These are phyloP conservation scores for Xiphias gladius DNA, from an alignment of 2,113 vertebrate species.

Conservation along the genomic window DNA sequence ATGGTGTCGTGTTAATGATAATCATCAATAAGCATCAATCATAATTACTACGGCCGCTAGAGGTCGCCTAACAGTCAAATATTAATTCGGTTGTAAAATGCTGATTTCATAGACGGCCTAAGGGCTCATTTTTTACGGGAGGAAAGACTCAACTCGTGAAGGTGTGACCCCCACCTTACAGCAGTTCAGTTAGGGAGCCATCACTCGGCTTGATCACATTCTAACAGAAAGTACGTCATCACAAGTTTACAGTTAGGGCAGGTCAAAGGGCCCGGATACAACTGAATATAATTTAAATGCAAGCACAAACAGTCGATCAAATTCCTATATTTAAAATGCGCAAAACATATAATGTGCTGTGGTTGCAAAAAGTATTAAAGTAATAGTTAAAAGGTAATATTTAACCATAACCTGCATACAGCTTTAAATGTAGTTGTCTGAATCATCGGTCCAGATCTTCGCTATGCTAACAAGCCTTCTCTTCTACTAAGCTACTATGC, in stretches of 20 bases:
- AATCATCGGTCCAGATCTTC: not conserved
- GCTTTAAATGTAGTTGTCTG: not conserved
- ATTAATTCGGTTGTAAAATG: too few species aligned
- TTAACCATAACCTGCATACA: not conserved
- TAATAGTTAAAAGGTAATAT: not conserved
- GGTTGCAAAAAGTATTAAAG: not conserved
- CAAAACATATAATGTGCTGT: not conserved
- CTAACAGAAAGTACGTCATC: not conserved
- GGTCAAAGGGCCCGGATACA: not conserved
- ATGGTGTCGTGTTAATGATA: too few species aligned
- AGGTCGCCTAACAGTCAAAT: not conserved
- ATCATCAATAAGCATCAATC: too few species aligned
- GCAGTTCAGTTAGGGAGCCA: not conserved
- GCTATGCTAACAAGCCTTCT: not conserved
- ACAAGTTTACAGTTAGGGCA: not conserved
- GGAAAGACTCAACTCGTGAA: not conserved
- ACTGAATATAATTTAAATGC: too few species aligned
- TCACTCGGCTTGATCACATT: too few species aligned
- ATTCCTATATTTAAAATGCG: not conserved
- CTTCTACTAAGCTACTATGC: not conserved
- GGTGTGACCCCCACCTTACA: not conserved
- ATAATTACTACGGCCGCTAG: too few species aligned
- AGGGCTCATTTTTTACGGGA: not conserved
- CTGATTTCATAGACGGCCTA: not conserved
- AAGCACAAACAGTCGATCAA: not conserved